Evolutionary conservation across 2,797 vertebrate species (phyloP).

Genomic region (Fistularia commersonii): DNA sequence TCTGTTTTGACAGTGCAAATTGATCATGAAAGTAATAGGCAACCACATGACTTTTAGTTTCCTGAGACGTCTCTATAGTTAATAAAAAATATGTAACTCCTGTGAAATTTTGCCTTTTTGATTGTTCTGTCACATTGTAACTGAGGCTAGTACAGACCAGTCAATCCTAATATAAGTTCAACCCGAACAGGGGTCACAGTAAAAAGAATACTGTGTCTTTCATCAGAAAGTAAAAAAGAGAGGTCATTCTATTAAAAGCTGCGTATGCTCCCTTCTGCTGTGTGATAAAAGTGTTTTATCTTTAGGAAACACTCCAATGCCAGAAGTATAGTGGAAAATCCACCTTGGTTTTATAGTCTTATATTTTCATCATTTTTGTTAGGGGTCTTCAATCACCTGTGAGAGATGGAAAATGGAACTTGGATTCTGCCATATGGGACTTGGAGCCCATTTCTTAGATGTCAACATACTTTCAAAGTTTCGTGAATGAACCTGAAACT

Average conservation of each 20-base stretch:
- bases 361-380: slow-evolving; percentile 42
- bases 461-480: slow-evolving; percentile 48
- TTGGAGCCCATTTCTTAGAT: slow-evolving; percentile 11
- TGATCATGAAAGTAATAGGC: too few species aligned
- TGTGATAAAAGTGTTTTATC: slow-evolving; percentile 21
- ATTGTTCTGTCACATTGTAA: too few species aligned
- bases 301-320: slow-evolving; percentile 25
- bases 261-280: slow-evolving; percentile 6
- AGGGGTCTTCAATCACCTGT: slow-evolving; percentile 38
- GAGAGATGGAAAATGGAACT: slow-evolving; percentile 40
- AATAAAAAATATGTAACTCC: too few species aligned
- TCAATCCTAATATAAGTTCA: too few species aligned
- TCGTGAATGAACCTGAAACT: slow-evolving; percentile 32
- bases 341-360: slow-evolving; percentile 26
- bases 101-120: too few species aligned
- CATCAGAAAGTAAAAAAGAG: not conserved
- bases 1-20: too few species aligned
- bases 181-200: too few species aligned
- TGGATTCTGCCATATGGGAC: slow-evolving; percentile 33
- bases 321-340: slow-evolving; percentile 20
- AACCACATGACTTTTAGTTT: too few species aligned
- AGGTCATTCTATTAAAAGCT: not conserved
- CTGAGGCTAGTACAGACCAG: too few species aligned
- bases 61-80: too few species aligned
- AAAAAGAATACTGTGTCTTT: not conserved